These are phyloP conservation scores for Stomatorhinus ivindoensis DNA, from an alignment of 2,113 vertebrate species.

Conservation along the genomic window DNA sequence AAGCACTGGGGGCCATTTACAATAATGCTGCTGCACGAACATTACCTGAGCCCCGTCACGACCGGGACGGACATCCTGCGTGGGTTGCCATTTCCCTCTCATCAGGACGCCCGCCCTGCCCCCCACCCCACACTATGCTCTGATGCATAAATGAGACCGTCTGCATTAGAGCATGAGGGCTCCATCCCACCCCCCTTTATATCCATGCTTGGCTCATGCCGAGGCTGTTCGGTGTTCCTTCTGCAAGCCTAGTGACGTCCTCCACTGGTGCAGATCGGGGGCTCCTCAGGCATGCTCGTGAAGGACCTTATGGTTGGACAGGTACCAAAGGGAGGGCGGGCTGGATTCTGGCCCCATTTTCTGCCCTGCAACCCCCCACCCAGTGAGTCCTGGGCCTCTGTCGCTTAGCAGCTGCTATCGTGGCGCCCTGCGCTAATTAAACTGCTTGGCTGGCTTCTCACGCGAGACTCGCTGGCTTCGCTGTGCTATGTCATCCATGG, in stretches of 20 bases:
- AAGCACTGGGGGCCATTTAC: background rate
- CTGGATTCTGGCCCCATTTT: background rate
- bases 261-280: background rate
- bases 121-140: background rate
- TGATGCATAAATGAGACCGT: background rate
- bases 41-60: background rate
- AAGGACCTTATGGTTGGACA: background rate
- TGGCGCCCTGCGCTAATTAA: background rate
- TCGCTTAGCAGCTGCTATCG: background rate
- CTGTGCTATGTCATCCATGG: background rate
- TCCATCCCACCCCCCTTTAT: background rate
- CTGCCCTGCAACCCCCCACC: background rate
- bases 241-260: background rate
- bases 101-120: background rate
- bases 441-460: background rate
- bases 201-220: background rate
- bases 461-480: background rate
- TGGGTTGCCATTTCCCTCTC: background rate
- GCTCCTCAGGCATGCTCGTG: background rate
- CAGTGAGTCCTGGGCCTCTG: background rate
- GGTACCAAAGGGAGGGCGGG: background rate
- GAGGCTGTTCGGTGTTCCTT: background rate
- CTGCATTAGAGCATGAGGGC: background rate
- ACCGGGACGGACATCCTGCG: background rate
- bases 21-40: background rate